Evolutionary conservation across 2,797 vertebrate genomes (phyloP).

Genomic region (Trachops cirrhosus): DNA sequence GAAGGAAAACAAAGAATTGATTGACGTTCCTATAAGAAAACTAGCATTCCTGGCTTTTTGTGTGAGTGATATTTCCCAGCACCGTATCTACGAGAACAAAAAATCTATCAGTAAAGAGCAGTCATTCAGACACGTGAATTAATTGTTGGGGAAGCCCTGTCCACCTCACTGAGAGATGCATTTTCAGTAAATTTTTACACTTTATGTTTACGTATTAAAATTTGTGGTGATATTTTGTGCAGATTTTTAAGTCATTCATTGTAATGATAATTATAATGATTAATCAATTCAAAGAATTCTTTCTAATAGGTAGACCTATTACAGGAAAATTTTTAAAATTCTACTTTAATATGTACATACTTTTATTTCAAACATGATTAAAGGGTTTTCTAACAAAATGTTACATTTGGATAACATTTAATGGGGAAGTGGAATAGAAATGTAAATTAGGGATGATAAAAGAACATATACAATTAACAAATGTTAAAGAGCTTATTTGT

Average conservation of each 20-base stretch:
- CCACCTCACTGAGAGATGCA: not conserved
- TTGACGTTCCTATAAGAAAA: conserved; percentile 9
- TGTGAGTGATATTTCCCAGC: conserved; percentile 32
- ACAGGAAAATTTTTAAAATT: not conserved
- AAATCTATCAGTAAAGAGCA: conserved; percentile 7
- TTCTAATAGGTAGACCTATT: not conserved
- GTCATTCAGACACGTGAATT: not conserved
- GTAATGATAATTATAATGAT: not conserved
- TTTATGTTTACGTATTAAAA: not conserved
- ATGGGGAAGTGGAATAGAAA: not conserved
- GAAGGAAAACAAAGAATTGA: conserved; percentile 40
- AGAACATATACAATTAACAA: not conserved
- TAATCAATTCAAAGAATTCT: conserved; percentile 12
- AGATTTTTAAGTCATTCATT: not conserved
- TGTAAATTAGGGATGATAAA: conserved; percentile 4
- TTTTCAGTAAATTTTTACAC: not conserved
- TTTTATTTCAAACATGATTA: not conserved
- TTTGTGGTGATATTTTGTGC: conserved; percentile 6
- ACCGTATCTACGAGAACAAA: not conserved
- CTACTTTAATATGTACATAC: not conserved
- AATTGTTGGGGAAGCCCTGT: not conserved
- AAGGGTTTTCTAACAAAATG: not conserved
- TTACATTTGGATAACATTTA: conserved; percentile 25
- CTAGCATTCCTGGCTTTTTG: not conserved
- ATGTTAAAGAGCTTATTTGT: not conserved